Percentiles rank a stretch among this genome's conserved stretches.
Evolutionary conservation across 1,140 invertebrate species (phyloP).

Genomic region (Euglossa dilemma): DNA sequence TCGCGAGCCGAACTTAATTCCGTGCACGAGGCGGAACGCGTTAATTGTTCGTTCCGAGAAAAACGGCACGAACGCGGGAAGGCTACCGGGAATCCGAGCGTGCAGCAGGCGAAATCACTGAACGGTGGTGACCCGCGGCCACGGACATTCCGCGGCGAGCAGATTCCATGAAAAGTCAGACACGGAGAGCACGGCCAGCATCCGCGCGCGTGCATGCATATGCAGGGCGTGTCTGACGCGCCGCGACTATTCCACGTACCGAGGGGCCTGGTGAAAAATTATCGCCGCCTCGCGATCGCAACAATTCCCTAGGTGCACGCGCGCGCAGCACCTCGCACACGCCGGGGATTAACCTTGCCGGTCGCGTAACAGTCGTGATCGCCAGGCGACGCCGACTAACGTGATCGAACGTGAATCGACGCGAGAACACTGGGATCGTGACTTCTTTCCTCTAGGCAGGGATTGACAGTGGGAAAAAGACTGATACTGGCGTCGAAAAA

Average conservation of each 20-base stretch:
- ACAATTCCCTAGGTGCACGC: background rate
- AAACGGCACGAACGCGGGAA: background rate
- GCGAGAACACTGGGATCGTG: background rate
- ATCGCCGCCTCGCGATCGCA: constrained; percentile 22
- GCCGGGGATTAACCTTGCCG: constrained; percentile 40
- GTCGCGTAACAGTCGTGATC: constrained; percentile 3
- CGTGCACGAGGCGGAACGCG: background rate
- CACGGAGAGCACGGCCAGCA: constrained; percentile 5
- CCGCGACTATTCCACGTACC: constrained; percentile 24
- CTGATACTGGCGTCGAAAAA: too few relatives aligned
- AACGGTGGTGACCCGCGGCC: constrained; percentile 45
- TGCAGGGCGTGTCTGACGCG: constrained; percentile 39
- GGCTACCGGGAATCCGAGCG: constrained; percentile 27
- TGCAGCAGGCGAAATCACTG: constrained; percentile 35
- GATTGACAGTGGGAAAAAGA: background rate
- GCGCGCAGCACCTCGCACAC: too few relatives aligned
- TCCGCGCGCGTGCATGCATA: constrained; percentile 40
- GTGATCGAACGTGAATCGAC: background rate
- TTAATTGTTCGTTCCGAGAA: background rate
- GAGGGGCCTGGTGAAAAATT: constrained; percentile 33
- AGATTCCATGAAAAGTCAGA: constrained; percentile 42
- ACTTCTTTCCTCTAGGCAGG: background rate
- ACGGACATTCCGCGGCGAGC: constrained; percentile 25
- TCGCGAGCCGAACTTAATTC: background rate
- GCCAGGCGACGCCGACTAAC: background rate